phyloP scores from a whole-genome alignment of 2,888 invertebrate species.

The Timandra comae region DNA sequence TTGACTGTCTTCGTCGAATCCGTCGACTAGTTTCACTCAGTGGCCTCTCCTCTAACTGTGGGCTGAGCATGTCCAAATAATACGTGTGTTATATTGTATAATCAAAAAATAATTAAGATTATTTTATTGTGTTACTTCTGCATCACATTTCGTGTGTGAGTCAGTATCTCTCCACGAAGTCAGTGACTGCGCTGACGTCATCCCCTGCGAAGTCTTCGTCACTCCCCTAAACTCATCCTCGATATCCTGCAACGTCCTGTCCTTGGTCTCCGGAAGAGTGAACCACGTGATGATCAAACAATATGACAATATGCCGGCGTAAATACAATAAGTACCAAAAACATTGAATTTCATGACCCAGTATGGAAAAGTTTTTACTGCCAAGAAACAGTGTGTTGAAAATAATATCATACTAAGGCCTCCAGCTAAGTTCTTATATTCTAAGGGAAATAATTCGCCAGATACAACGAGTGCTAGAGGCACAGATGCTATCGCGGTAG shows the following conservation, averaged over 20 bases:
- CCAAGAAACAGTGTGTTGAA: slow-evolving; percentile 26
- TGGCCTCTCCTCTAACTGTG: too few species aligned
- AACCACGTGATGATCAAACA: slow-evolving; percentile 37
- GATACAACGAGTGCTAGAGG: slow-evolving; percentile 82
- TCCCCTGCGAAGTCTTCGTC: too few species aligned
- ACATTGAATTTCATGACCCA: slow-evolving; percentile 25
- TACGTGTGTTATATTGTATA: too few species aligned
- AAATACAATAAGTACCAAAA: slow-evolving; percentile 33
- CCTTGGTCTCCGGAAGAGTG: slow-evolving; percentile 48
- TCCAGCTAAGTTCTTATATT: slow-evolving; percentile 76
- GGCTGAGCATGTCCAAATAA: too few species aligned
- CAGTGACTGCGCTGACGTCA: too few species aligned
- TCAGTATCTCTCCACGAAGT: too few species aligned
- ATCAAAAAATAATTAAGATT: too few species aligned
- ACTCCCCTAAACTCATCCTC: slow-evolving; percentile 36
- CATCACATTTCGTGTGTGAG: too few species aligned
- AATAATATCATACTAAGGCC: slow-evolving; percentile 39
- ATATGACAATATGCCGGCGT: slow-evolving; percentile 34
- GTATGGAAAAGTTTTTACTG: slow-evolving; percentile 28
- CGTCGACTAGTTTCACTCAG: too few species aligned
- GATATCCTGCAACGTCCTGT: slow-evolving; percentile 45
- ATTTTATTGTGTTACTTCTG: too few species aligned
- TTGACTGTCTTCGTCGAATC: too few species aligned
- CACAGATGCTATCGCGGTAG: slow-evolving; percentile 74
- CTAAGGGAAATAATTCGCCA: slow-evolving; percentile 80